A percentile compares a stretch with the other conserved stretches of the same genome.
phyloP scores from a whole-genome alignment of 2,888 invertebrate genomes.

The Leucophora obtusa region DNA sequence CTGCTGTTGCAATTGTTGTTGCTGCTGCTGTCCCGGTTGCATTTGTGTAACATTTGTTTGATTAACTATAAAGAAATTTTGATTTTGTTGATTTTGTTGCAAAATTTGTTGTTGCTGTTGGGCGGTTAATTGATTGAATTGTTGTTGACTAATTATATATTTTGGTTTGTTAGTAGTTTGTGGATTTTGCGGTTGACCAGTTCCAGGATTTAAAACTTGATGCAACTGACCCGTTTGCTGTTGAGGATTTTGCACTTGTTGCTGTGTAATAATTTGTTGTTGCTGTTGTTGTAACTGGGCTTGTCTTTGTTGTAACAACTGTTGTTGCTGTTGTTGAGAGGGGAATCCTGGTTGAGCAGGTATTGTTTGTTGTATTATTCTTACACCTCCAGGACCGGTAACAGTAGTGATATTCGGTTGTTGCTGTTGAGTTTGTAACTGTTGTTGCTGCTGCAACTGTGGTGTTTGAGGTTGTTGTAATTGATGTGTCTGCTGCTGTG shows the following conservation, averaged over 20 bases:
- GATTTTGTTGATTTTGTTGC: conserved; percentile 78
- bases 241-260: conserved; percentile 59
- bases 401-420: conserved; percentile 69
- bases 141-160: conserved; percentile 81
- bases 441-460: conserved; percentile 59
- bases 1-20: conserved; percentile 78
- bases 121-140: conserved; percentile 82
- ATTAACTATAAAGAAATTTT: conserved; percentile 78
- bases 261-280: conserved; percentile 62
- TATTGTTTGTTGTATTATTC: conserved; percentile 62
- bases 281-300: conserved; percentile 59
- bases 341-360: conserved; percentile 86
- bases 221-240: conserved; percentile 65
- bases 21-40: conserved; percentile 68
- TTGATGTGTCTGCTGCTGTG: conserved; percentile 71
- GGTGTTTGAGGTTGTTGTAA: conserved; percentile 61
- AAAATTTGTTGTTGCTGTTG: conserved; percentile 80
- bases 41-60: conserved; percentile 70
- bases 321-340: conserved; percentile 85
- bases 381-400: conserved; percentile 51
- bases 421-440: conserved; percentile 65
- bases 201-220: conserved; percentile 66
- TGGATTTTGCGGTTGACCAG: conserved; percentile 67
- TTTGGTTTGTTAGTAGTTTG: conserved; percentile 70
- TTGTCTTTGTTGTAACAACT: background rate